Evolutionary conservation across 2,888 invertebrate species (phyloP), one percentile per base, ranked within the genome.

Genomic region (Cylloceria caligata): DNA sequence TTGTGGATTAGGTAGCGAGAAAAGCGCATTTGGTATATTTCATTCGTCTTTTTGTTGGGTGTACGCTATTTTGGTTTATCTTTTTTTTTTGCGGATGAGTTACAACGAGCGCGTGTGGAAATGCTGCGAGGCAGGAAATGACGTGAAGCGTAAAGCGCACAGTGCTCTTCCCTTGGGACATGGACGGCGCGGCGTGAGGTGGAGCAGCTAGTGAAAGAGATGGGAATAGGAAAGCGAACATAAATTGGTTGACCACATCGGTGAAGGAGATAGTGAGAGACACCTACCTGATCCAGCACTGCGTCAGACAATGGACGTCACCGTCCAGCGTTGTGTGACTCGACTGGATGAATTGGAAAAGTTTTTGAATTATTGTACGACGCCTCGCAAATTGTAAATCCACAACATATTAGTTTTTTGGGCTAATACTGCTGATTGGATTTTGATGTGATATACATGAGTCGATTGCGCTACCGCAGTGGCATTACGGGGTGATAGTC

Each of bases 341-440:
- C 68, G 42, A 72, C 39, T 24, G 42, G 55, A 57, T 55, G 78
- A 85, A 82, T 85, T 85, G 82, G 80, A 85, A 85, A 85, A 85
- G 55, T 84, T 84, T 82, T 74, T 80, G 81, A 80, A 82, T 84
- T 81, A 84, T 80, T 71, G 80, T 74, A 79, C 68, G 67, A 75
- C 52, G n/a, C 13, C n/a, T 47, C 39, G n/a, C n/a, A 34, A 69
- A 27, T 60, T 5, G 39, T 16, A 2, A 62, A 76, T 49, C 3
- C 13, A 3, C 42, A n/a, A 42, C n/a, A 42, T 42, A 13, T n/a
- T 21, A 2, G 7, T 34, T 57, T 57, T 57, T 57, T 5, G 55
- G 27, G 7, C 13, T n/a, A 27, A 52, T 11, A 3, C n/a, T 7
- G 24, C 24, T 55, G n/a, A 30, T 49, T 49, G 49, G 24, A 3